A percentile compares a stretch with the other conserved stretches of the same genome.
Conservation (phyloP, 2,888 invertebrate genomes). For the Lithophane ornitopus region DNA sequence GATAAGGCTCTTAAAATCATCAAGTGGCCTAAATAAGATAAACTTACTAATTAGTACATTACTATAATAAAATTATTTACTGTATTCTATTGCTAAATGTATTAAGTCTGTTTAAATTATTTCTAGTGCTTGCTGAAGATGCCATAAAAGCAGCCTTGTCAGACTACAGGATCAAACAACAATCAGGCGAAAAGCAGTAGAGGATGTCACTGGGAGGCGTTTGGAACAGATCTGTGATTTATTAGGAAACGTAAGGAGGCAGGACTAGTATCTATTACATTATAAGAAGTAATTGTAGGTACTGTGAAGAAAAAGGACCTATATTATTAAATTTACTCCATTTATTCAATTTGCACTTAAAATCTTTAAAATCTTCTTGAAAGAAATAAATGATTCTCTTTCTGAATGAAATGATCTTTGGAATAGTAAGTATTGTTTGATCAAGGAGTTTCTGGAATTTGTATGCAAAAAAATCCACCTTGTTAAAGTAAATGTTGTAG, state of each 20-base stretch:
- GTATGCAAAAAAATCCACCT: slow-evolving; percentile 31
- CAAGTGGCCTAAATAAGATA: neutral
- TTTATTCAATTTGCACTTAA: slow-evolving; percentile 18
- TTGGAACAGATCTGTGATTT: slow-evolving; percentile 88
- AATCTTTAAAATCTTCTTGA: too few species aligned
- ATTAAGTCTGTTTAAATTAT: slow-evolving; percentile 64
- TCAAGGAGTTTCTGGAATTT: slow-evolving; percentile 15
- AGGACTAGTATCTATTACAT: slow-evolving; percentile 61
- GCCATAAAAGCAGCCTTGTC: slow-evolving; percentile 99
- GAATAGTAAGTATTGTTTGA: slow-evolving; percentile 18
- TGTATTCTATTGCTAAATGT: neutral
- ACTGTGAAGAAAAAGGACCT: slow-evolving; percentile 41
- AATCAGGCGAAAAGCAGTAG: slow-evolving; percentile 79
- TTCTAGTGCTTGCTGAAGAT: slow-evolving; percentile 99
- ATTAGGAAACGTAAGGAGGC: slow-evolving; percentile 44
- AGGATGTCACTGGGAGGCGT: slow-evolving; percentile 37
- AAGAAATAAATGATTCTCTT: too few species aligned
- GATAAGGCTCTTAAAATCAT: neutral
- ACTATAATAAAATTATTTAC: neutral
- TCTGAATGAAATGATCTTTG: too few species aligned
- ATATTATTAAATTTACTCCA: slow-evolving; percentile 14
- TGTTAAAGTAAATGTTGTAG: slow-evolving; percentile 21
- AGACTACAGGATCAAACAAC: slow-evolving; percentile 97
- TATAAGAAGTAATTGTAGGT: slow-evolving; percentile 64
- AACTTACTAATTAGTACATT: too few species aligned